These are phyloP conservation scores for Enteromius paludinosus DNA, from an alignment of 2,797 vertebrate genomes.

Conservation along the genomic window DNA sequence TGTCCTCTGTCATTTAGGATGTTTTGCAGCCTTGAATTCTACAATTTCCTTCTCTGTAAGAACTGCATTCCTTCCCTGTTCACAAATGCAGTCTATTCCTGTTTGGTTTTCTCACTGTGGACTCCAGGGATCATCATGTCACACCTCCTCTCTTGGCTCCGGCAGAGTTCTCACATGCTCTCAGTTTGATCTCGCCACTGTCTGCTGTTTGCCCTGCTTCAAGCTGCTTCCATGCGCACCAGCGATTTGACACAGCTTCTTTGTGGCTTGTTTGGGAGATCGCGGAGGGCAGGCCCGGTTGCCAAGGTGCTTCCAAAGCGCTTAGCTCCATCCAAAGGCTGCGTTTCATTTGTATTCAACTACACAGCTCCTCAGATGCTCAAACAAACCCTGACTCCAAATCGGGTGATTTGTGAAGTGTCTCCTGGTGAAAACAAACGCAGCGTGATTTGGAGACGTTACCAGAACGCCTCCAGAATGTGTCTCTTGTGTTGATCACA, in stretches of 20 bases:
- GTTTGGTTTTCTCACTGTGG: slow-evolving; percentile 28
- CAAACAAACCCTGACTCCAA: slow-evolving; percentile 14
- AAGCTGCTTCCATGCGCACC: slow-evolving; percentile 34
- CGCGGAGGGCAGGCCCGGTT: slow-evolving; percentile 40
- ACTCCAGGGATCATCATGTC: slow-evolving; percentile 16
- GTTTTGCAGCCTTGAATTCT: neutral
- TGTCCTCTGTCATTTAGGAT: neutral
- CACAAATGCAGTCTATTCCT: slow-evolving; percentile 12
- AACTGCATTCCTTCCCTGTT: neutral
- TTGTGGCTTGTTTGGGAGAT: slow-evolving; percentile 46
- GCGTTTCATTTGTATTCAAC: slow-evolving; percentile 52
- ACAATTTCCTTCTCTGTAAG: neutral
- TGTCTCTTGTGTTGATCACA: neutral
- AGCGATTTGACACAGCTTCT: slow-evolving; percentile 37
- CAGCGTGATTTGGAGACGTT: neutral
- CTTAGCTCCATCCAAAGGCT: slow-evolving; percentile 25
- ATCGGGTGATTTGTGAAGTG: neutral
- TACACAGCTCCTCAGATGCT: neutral
- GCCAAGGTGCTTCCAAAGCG: slow-evolving; percentile 36
- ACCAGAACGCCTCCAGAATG: neutral
- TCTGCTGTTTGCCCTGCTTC: slow-evolving; percentile 26
- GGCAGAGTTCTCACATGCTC: slow-evolving; percentile 10
- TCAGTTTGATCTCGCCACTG: slow-evolving; percentile 15
- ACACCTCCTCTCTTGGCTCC: neutral
- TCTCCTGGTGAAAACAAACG: neutral